phyloP scores from a whole-genome alignment of 1,140 invertebrate species.

The Ips typographus region DNA sequence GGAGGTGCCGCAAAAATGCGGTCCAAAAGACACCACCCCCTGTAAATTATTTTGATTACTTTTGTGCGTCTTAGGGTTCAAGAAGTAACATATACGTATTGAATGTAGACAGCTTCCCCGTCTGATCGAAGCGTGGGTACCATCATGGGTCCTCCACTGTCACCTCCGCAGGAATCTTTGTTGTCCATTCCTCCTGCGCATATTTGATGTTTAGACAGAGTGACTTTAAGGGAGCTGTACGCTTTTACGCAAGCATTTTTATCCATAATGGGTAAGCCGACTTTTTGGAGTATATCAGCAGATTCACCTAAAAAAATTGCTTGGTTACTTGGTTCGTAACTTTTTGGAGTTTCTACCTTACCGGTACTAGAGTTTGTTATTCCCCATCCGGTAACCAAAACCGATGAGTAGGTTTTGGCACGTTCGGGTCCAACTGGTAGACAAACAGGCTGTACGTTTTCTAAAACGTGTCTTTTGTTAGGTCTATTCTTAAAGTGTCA shows the following conservation, averaged over 20 bases:
- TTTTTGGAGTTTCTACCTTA: slow-evolving; percentile 21
- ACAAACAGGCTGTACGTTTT: slow-evolving; percentile 59
- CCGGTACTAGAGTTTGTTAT: slow-evolving; percentile 54
- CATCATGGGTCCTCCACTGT: slow-evolving; percentile 52
- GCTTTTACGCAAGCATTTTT: slow-evolving; percentile 52
- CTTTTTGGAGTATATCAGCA: slow-evolving; percentile 56
- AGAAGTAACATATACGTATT: slow-evolving; percentile 41
- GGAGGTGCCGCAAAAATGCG: slow-evolving; percentile 54
- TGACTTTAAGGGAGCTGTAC: slow-evolving; percentile 44
- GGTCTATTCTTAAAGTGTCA: neutral
- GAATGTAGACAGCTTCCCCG: slow-evolving; percentile 42
- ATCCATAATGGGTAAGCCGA: slow-evolving; percentile 54
- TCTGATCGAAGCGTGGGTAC: slow-evolving; percentile 50
- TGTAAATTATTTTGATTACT: neutral
- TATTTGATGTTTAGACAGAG: slow-evolving; percentile 57
- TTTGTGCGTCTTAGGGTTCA: no score
- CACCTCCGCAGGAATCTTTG: slow-evolving; percentile 52
- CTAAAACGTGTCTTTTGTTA: slow-evolving; percentile 40
- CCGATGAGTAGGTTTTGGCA: slow-evolving; percentile 43
- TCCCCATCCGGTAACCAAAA: slow-evolving; percentile 63
- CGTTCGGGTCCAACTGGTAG: slow-evolving; percentile 54
- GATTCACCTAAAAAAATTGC: slow-evolving; percentile 38
- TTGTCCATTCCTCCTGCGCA: slow-evolving; percentile 61
- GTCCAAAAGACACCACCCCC: slow-evolving; percentile 57
- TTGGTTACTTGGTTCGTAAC: neutral